These are phyloP conservation scores for Trichonephila clavata DNA, from an alignment of 1,140 invertebrate species.

Conservation along the genomic window DNA sequence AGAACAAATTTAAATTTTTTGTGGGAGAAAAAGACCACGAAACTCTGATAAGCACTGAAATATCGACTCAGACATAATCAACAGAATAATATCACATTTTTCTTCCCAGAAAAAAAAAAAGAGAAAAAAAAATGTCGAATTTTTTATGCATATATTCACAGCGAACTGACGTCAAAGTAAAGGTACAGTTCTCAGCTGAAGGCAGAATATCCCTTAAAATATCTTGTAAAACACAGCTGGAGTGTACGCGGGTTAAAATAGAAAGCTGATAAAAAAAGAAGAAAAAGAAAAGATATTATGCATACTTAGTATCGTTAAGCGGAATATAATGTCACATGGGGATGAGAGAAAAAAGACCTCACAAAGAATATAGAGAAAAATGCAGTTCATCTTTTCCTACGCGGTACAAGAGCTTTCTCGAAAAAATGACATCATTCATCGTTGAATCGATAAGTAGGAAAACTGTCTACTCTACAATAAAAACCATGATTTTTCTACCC, in stretches of 20 bases:
- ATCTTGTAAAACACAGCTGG: not conserved
- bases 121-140: not conserved
- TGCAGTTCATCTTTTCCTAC: not conserved
- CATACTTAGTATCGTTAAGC: constrained; percentile 17
- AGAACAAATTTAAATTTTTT: not conserved
- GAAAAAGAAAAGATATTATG: not conserved
- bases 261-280: not conserved
- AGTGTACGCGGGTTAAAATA: not conserved
- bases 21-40: not conserved
- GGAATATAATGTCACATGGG: not conserved
- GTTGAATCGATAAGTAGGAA: not conserved
- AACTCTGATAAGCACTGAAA: not conserved
- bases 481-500: not conserved
- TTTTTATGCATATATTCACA: not conserved
- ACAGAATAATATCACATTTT: not conserved
- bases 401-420: not conserved
- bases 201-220: not conserved
- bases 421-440: not conserved
- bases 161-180: not conserved
- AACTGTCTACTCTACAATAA: not conserved
- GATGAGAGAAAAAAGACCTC: not conserved
- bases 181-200: not conserved
- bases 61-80: constrained; percentile 2
- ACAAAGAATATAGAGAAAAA: not conserved
- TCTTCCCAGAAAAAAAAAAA: not conserved